Percentiles rank a stretch among this genome's conserved stretches.
Conservation (phyloP, 1,140 invertebrate genomes). For the Zophobas morio region DNA sequence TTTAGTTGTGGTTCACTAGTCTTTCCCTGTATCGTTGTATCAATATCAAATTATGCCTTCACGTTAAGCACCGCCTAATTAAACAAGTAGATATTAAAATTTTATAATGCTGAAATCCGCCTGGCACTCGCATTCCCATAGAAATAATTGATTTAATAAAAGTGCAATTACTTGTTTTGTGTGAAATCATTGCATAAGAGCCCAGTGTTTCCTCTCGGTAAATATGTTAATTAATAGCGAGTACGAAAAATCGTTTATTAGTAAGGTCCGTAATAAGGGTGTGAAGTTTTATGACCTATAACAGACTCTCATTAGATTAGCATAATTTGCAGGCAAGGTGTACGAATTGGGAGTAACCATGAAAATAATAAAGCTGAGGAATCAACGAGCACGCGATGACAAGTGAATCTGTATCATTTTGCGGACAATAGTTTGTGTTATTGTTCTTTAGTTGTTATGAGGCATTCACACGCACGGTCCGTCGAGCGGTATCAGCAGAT, state of each 20-base stretch:
- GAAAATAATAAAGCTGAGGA: not conserved
- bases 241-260: slow-evolving; percentile 20
- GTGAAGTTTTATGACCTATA: slow-evolving; percentile 8
- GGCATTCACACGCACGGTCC: slow-evolving; percentile 42
- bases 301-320: slow-evolving; percentile 6
- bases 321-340: slow-evolving; percentile 5
- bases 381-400: slow-evolving; percentile 6
- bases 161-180: slow-evolving; percentile 36
- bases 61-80: slow-evolving; percentile 13
- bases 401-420: slow-evolving; percentile 30
- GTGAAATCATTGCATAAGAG: slow-evolving; percentile 32
- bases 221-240: slow-evolving; percentile 13
- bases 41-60: not conserved
- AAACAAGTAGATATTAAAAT: not conserved
- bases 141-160: slow-evolving; percentile 42
- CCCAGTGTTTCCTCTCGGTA: slow-evolving; percentile 23
- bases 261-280: not conserved
- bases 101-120: slow-evolving; percentile 38
- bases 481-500: slow-evolving; percentile 42
- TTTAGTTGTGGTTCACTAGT: too few relatives aligned
- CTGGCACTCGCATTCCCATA: slow-evolving; percentile 35
- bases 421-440: slow-evolving; percentile 25
- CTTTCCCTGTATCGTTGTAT: too few relatives aligned
- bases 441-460: slow-evolving; percentile 26
- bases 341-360: not conserved